phyloP scores from a whole-genome alignment of 2,797 vertebrate genomes.

The Peromyscus attwateri region DNA sequence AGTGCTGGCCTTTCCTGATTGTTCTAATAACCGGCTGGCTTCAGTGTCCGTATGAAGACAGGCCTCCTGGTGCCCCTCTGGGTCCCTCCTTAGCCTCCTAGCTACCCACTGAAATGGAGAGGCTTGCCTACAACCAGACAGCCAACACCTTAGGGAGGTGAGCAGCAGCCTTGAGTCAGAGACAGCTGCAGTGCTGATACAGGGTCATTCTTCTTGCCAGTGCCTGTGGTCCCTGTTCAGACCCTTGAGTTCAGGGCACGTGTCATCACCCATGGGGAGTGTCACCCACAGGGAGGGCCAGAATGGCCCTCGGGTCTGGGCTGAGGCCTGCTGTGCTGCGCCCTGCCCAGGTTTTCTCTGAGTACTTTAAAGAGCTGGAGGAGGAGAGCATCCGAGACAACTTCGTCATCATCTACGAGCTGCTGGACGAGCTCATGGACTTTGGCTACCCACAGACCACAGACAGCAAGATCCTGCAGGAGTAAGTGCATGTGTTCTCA shows the following conservation, averaged over 20 bases:
- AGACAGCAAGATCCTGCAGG: conserved; percentile 99
- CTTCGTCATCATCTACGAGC: conserved; percentile 99
- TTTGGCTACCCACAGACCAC: conserved; percentile 99
- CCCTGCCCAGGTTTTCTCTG: conserved; percentile 94
- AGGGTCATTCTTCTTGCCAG: not conserved
- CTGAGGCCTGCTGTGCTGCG: not conserved
- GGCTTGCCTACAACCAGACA: not conserved
- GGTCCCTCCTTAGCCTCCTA: not conserved
- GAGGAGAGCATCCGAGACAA: conserved; percentile 99
- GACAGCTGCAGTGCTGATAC: not conserved
- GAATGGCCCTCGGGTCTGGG: not conserved
- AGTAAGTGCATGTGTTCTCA: conserved; percentile 90
- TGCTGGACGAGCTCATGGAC: conserved; percentile 99
- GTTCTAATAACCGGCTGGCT: not conserved
- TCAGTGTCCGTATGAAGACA: not conserved
- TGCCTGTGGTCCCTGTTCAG: not conserved
- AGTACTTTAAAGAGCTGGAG: conserved; percentile 99
- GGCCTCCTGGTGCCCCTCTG: not conserved
- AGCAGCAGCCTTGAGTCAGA: not conserved
- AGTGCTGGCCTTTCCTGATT: not conserved
- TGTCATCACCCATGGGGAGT: not conserved
- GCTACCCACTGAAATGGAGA: not conserved
- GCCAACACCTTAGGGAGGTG: not conserved
- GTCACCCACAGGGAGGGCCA: not conserved
- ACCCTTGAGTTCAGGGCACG: not conserved